Percentiles rank a stretch among this genome's conserved stretches.
Evolutionary conservation across 2,113 vertebrate species (phyloP).

Genomic region (Psophia crepitans): DNA sequence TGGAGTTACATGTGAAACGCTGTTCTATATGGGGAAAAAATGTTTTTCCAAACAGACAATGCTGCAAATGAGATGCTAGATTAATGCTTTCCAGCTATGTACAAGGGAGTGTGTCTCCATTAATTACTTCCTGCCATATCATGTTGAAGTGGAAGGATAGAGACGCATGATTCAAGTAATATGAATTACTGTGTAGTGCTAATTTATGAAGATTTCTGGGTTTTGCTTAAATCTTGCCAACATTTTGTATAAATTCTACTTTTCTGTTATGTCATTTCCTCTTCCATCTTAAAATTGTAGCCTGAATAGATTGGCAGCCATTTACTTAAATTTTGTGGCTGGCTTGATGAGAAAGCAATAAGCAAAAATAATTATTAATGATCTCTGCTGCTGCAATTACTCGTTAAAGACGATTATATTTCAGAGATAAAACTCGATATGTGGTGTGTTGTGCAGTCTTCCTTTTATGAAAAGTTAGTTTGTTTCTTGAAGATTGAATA

Average conservation of each 20-base stretch:
- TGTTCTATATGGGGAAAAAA: not conserved
- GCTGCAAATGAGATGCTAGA: not conserved
- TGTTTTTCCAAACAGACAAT: not conserved
- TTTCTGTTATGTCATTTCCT: not conserved
- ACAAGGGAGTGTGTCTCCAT: not conserved
- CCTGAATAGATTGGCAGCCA: not conserved
- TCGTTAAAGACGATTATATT: not conserved
- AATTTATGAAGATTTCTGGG: not conserved
- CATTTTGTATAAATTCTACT: not conserved
- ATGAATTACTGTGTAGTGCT: not conserved
- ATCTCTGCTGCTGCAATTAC: not conserved
- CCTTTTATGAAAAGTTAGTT: not conserved
- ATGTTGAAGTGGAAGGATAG: not conserved
- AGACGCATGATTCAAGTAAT: not conserved
- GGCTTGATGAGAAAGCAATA: not conserved
- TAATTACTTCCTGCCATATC: conserved; percentile 13
- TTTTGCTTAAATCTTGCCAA: not conserved
- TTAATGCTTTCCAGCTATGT: not conserved
- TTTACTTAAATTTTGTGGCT: not conserved
- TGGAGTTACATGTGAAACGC: not conserved
- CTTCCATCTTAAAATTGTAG: not conserved
- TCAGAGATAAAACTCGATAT: not conserved
- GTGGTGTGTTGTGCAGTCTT: not conserved
- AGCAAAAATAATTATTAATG: not conserved
- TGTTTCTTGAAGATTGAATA: not conserved